Evolutionary conservation across 2,888 invertebrate species (phyloP), one percentile per base, ranked within the genome.

Genomic region (Thecocarcelia acutangulata): DNA sequence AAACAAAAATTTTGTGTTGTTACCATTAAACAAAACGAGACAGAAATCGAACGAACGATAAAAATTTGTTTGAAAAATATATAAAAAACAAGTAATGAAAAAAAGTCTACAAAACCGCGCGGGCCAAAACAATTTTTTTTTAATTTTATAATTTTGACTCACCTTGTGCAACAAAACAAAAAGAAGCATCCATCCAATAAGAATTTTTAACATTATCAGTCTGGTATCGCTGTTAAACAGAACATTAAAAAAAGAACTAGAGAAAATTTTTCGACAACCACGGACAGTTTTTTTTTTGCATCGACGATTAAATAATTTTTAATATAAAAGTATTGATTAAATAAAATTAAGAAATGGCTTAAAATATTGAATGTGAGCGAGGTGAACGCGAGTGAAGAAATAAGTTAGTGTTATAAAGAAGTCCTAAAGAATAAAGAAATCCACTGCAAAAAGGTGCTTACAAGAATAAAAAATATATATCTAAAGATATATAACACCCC

Each of bases 311-410:
- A 79, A 79, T 79, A 79, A 79, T 79, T 79, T 78, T 79, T 79
- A 79, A 79, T 79, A 73, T 68, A 79, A 66, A 78, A 73, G 52
- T 79, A 79, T 79, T 79, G 78, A 79, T 79, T 79, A 79, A 68
- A 52, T 50, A 73, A 68, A 44, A 54, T 64, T 58, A 69, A 76
- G 50, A 50, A 78, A 61, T 73, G 66, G 40, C 24, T 54, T 46
- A 73, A 73, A 52, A 66, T 46, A 72, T 17, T 17, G n/a, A 52
- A 66, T 15, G 0, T 15, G 52, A 40, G 4, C 52, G 46, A 72
- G 24, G 33, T 59, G 59, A 66, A 73, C 59, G 46, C 46, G 72
- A 28, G 66, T 79, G 54, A 66, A 72, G 44, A 19, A 19, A 46
- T 44, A 66, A 66, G 44, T 50, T 66, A 58, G 46, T 78, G 28